These are phyloP conservation scores for Callaeas wilsoni DNA, from an alignment of 2,113 vertebrate species.

Conservation along the genomic window DNA sequence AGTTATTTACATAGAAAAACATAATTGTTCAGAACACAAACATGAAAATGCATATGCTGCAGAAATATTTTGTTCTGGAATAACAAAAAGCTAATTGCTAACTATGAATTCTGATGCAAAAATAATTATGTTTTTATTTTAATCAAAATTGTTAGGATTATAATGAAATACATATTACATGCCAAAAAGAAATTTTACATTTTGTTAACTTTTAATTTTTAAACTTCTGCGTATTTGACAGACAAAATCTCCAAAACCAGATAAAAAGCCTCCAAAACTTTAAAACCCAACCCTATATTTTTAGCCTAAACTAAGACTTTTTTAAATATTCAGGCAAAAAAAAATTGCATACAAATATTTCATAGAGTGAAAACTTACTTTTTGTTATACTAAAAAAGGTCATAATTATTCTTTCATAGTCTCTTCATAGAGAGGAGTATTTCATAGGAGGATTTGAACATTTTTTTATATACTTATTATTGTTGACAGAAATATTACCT, in stretches of 20 bases:
- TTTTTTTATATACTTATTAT: neutral
- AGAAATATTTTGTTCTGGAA: neutral
- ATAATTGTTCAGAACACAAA: neutral
- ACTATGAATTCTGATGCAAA: neutral
- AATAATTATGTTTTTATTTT: neutral
- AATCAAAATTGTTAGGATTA: neutral
- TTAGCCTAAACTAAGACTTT: neutral
- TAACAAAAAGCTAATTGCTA: neutral
- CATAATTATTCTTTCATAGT: neutral
- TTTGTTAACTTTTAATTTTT: neutral
- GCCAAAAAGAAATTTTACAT: rapidly evolving
- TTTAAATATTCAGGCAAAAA: neutral
- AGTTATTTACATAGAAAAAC: neutral
- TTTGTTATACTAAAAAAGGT: neutral
- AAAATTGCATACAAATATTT: neutral
- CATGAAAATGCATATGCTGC: neutral
- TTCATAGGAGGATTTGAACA: neutral
- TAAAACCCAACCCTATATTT: rapidly evolving
- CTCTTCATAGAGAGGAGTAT: neutral
- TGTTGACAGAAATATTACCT: neutral
- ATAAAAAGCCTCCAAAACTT: rapidly evolving
- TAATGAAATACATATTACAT: neutral
- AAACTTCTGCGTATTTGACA: neutral
- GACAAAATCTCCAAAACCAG: neutral
- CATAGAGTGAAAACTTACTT: neutral